Evolutionary conservation across 2,113 vertebrate genomes (phyloP).

Genomic region (Etheostoma cragini): DNA sequence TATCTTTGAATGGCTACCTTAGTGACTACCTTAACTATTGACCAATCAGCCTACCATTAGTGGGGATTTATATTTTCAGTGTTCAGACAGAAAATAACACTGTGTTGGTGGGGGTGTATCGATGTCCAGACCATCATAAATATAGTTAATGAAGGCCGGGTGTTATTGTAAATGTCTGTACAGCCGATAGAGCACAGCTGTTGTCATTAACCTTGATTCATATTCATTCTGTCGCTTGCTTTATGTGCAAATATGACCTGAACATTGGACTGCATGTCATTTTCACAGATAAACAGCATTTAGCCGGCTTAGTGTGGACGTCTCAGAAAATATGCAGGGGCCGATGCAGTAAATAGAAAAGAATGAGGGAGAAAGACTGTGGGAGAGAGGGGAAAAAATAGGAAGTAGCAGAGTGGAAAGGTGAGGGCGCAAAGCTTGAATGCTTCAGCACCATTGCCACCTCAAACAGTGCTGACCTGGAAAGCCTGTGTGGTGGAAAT

Average conservation of each 20-base stretch:
- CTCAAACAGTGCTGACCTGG: constrained; percentile 78
- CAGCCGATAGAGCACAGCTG: not conserved
- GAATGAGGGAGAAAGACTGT: constrained; percentile 1
- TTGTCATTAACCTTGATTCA: constrained; percentile 9
- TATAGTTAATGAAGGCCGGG: not conserved
- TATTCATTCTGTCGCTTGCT: not conserved
- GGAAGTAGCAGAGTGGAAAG: constrained; percentile 76
- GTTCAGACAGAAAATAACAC: constrained; percentile 11
- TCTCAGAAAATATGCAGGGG: constrained; percentile 1
- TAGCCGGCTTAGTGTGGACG: not conserved
- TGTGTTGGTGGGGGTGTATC: not conserved
- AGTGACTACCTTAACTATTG: too few species aligned
- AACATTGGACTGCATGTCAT: constrained; percentile 3
- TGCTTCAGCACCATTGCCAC: constrained; percentile 61
- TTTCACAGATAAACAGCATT: constrained; percentile 10
- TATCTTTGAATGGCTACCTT: too few species aligned
- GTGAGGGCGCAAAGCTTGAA: constrained; percentile 73
- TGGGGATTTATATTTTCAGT: not conserved
- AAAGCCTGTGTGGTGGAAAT: constrained; percentile 71
- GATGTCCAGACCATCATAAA: constrained; percentile 14
- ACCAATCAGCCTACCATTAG: too few species aligned
- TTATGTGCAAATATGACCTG: not conserved
- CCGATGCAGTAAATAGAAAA: constrained; percentile 12
- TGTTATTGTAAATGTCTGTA: not conserved
- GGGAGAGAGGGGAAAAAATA: constrained; percentile 54